phyloP scores from a whole-genome alignment of 2,888 invertebrate species.

The Protonemura montana region DNA sequence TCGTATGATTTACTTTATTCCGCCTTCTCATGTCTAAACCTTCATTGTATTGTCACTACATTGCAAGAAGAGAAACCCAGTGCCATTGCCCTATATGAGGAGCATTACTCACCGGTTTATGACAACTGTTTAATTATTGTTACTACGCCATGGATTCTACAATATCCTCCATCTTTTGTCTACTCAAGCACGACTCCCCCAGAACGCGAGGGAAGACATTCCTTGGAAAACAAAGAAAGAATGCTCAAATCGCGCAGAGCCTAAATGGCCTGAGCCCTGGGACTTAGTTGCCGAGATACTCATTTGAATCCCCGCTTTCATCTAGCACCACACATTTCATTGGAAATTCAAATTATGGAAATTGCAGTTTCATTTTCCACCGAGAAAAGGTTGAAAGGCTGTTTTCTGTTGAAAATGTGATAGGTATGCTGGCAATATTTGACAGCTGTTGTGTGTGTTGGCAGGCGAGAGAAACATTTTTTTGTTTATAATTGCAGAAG shows the following conservation, averaged over 20 bases:
- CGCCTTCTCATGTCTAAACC: neutral
- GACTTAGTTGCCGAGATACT: conserved; percentile 30
- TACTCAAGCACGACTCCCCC: neutral
- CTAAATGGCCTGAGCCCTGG: conserved; percentile 39
- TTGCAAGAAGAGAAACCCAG: neutral
- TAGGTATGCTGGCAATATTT: too few species aligned
- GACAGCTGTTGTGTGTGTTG: too few species aligned
- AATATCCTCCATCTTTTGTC: conserved; percentile 7
- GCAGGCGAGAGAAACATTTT: too few species aligned
- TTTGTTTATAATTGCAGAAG: too few species aligned
- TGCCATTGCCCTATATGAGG: conserved; percentile 41
- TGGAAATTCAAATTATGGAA: conserved; percentile 48
- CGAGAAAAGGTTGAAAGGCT: conserved; percentile 37
- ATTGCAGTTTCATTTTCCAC: conserved; percentile 43
- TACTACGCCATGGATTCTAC: conserved; percentile 20
- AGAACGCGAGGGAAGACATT: neutral
- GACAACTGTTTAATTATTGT: conserved; percentile 45
- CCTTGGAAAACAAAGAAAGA: conserved; percentile 37
- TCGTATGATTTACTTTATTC: conserved; percentile 15
- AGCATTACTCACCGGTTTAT: conserved; percentile 43
- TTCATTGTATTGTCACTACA: neutral
- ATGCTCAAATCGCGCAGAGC: conserved; percentile 22
- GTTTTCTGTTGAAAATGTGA: neutral
- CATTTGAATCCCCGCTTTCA: conserved; percentile 38
- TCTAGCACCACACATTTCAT: conserved; percentile 40